Evolutionary conservation across 2,888 invertebrate species (phyloP).

Genomic region (Lissonota sp.): DNA sequence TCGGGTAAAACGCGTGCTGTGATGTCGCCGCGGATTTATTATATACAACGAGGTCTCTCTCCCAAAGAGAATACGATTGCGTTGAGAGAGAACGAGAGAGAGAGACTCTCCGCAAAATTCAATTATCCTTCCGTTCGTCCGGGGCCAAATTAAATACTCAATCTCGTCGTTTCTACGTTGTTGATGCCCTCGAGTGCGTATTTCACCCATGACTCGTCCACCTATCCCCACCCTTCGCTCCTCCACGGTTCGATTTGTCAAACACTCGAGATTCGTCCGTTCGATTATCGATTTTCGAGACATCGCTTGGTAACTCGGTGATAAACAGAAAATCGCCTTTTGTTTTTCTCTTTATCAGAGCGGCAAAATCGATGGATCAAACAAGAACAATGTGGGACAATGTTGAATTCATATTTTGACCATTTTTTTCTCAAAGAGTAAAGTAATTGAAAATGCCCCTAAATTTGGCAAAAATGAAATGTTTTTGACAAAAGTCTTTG

Average conservation of each 20-base stretch:
- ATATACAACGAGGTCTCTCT: not conserved
- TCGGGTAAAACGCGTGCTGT: conserved; percentile 35
- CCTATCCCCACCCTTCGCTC: not conserved
- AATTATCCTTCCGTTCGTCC: conserved; percentile 76
- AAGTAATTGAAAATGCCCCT: too few relatives aligned
- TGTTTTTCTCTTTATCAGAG: too few relatives aligned
- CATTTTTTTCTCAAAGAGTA: too few relatives aligned
- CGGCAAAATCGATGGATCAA: too few relatives aligned
- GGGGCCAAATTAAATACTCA: conserved; percentile 78
- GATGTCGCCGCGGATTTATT: not conserved
- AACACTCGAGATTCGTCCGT: not conserved
- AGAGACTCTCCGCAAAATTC: conserved; percentile 69
- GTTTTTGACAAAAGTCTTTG: too few relatives aligned
- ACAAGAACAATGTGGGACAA: too few relatives aligned
- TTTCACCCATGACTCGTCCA: conserved; percentile 10
- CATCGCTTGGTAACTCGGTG: too few relatives aligned
- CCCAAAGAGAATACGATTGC: conserved; percentile 7
- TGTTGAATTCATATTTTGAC: too few relatives aligned
- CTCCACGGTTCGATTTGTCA: conserved; percentile 21
- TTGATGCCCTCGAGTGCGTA: conserved; percentile 42
- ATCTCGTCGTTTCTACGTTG: conserved; percentile 70
- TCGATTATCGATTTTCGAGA: too few relatives aligned
- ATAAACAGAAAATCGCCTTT: too few relatives aligned
- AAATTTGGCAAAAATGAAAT: too few relatives aligned
- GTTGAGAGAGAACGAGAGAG: conserved; percentile 64